phyloP scores from a whole-genome alignment of 2,113 vertebrate species.

The Probosciger aterrimus region DNA sequence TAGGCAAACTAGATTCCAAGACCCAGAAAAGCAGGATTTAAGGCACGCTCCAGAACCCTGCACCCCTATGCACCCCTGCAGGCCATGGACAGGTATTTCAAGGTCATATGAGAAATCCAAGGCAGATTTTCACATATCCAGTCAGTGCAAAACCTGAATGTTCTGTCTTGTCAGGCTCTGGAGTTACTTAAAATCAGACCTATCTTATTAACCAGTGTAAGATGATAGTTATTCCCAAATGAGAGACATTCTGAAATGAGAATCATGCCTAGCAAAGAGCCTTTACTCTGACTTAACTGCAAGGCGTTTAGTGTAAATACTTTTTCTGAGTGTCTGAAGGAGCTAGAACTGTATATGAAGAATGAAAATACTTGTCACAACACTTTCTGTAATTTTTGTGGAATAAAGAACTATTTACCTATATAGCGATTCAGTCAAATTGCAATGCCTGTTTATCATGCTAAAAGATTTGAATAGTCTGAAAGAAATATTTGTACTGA shows the following conservation, averaged over 20 bases:
- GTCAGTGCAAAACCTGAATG: neutral
- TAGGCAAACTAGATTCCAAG: neutral
- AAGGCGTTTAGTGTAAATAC: neutral
- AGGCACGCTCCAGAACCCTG: fast-evolving
- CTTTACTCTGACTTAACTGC: neutral
- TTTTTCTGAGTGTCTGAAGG: neutral
- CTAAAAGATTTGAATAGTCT: neutral
- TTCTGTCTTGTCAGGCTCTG: neutral
- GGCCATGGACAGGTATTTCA: neutral
- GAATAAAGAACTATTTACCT: conserved; percentile 25
- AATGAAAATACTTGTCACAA: conserved; percentile 34
- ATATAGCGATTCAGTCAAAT: neutral
- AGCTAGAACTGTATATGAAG: neutral
- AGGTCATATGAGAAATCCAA: neutral
- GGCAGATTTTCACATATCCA: neutral
- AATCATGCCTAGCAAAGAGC: neutral
- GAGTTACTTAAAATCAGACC: neutral
- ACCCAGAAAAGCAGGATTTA: neutral
- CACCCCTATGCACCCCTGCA: neutral
- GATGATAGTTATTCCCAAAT: neutral
- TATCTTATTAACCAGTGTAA: neutral
- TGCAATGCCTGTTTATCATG: neutral
- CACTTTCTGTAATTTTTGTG: neutral
- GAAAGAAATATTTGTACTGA: conserved; percentile 10
- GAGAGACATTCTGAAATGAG: neutral